Evolutionary conservation across 2,888 invertebrate genomes (phyloP), one percentile per base, ranked within the genome.

Genomic region (Endomychus coccineus): DNA sequence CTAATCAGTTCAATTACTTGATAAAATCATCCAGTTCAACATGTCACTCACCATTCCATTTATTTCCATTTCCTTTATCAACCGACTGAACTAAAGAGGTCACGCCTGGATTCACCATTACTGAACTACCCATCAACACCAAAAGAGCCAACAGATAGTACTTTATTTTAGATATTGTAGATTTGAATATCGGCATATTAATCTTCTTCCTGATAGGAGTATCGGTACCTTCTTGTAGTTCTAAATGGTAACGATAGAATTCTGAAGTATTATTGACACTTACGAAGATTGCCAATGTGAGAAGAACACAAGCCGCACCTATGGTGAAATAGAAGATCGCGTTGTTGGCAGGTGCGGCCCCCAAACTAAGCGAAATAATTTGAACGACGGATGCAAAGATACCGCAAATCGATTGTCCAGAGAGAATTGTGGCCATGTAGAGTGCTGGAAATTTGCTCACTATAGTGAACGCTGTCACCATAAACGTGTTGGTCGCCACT

Each of bases 331-430:
- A 43, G 4, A 43, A 17, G 6, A 43, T 12, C 3, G 37, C 43
- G 16, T 29, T 34, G 11, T 16, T 27, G 15, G 11, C 10, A 1
- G 40, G 25, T 7, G 10, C 23, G 1, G 37, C 38, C 1, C 35
- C 40, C 3, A 40, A 21, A 19, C 35, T 28, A 9, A 43, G 19
- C 2, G 43, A 22, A 3, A 43, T 17, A n/a, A 43, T 43, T 28
- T 43, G 40, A 3, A 51, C 36, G 4, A 51, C 11, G n/a, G 52
- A 36, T 4, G 53, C 39, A 4, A 51, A 36, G 14, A 51, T 42
- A 3, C 50, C 56, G 29, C 55, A 53, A 4, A 56, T 27, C 3
- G 49, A 41, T 16, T 49, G 47, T 2, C 55, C 56, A 1, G 52
- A 48, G 6, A 43, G 17, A 6, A 38, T 9, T 1, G 50, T 45